Conservation (phyloP, 2,888 invertebrate genomes). For the Cancer borealis region DNA sequence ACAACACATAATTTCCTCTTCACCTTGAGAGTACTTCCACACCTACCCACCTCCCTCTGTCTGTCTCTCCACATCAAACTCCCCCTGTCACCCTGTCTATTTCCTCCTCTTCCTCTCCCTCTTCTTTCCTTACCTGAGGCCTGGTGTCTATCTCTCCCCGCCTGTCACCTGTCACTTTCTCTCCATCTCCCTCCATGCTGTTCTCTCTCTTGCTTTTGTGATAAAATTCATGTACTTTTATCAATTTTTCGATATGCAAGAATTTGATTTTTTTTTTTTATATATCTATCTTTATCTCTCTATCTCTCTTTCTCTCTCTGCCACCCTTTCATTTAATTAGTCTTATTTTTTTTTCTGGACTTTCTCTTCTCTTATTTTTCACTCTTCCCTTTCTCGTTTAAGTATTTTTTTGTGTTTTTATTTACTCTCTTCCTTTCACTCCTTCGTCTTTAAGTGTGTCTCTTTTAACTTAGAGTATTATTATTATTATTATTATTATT, state of each 20-base stretch:
- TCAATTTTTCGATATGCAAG: background rate
- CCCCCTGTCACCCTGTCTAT: background rate
- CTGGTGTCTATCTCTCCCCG: background rate
- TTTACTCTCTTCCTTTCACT: background rate
- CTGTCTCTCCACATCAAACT: too few relatives aligned
- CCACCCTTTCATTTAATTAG: conserved; percentile 44
- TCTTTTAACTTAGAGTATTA: background rate
- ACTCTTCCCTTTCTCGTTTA: background rate
- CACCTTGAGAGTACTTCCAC: too few relatives aligned
- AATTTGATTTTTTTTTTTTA: background rate
- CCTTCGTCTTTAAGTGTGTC: background rate
- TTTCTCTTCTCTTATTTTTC: background rate
- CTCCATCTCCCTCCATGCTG: background rate
- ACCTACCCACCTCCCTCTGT: too few relatives aligned
- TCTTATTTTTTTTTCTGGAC: background rate
- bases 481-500: background rate
- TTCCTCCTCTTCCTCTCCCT: background rate
- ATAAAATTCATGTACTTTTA: background rate
- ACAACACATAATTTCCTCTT: background rate
- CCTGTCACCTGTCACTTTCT: background rate
- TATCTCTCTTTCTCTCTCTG: conserved; percentile 26
- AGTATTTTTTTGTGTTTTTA: too few relatives aligned
- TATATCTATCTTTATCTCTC: conserved; percentile 47
- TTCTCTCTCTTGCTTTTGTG: background rate
- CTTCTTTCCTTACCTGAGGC: background rate